phyloP scores from a whole-genome alignment of 1,140 invertebrate genomes.

The Papilio machaon region DNA sequence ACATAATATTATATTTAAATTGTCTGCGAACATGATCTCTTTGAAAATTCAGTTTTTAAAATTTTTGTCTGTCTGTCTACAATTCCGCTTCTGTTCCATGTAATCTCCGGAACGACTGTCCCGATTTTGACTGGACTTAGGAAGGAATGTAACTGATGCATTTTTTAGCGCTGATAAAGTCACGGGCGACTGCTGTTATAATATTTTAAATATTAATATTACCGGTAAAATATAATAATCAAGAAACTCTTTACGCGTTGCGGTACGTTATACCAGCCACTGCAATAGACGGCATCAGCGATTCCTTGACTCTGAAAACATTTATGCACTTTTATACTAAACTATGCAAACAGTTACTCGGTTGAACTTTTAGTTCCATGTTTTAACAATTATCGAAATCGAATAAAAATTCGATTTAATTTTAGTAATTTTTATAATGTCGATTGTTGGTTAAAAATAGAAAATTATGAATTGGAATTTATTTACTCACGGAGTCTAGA shows the following conservation, averaged over 20 bases:
- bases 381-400: neutral
- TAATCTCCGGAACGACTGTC: no score
- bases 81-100: no score
- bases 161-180: no score
- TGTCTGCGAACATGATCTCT: neutral
- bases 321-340: neutral
- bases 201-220: slow-evolving; percentile 14
- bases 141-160: no score
- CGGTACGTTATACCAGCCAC: slow-evolving; percentile 60
- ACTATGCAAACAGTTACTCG: neutral
- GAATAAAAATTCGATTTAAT: neutral
- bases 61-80: neutral
- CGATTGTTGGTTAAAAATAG: neutral
- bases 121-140: no score
- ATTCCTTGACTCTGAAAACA: slow-evolving; percentile 55
- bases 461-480: neutral
- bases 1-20: neutral
- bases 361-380: no score
- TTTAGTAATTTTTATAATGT: no score
- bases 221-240: slow-evolving; percentile 64
- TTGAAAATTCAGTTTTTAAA: neutral
- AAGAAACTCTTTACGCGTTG: slow-evolving; percentile 55
- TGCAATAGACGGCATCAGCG: slow-evolving; percentile 56
- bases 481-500: slow-evolving; percentile 61
- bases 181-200: no score